These are phyloP conservation scores for Poecile atricapillus DNA, from an alignment of 2,113 vertebrate species.

Conservation along the genomic window DNA sequence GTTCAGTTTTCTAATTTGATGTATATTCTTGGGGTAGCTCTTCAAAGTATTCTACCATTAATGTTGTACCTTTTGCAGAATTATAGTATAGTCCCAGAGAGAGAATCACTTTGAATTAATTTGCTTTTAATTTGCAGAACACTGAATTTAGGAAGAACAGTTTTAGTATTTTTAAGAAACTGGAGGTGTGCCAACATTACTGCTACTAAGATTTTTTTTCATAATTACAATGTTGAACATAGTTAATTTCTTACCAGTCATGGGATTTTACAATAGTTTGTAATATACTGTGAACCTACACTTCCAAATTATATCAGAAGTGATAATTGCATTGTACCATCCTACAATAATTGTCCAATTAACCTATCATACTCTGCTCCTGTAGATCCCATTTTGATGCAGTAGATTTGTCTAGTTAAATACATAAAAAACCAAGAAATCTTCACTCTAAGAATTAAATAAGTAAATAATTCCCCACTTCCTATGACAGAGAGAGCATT, in stretches of 20 bases:
- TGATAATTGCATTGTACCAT: constrained; percentile 25
- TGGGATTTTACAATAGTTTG: constrained; percentile 5
- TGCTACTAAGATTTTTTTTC: not conserved
- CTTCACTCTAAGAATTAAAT: not conserved
- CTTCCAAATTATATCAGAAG: constrained; percentile 24
- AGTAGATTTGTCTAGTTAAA: not conserved
- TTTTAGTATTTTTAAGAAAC: not conserved
- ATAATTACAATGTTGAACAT: constrained; percentile 28
- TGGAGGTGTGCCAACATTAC: constrained; percentile 4
- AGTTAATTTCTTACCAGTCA: constrained; percentile 24
- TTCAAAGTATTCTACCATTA: not conserved
- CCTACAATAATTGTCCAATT: constrained; percentile 26
- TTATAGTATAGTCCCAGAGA: not conserved
- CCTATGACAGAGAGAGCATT: not conserved
- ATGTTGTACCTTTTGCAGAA: not conserved
- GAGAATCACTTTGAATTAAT: not conserved
- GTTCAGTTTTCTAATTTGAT: not conserved
- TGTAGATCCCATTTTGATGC: not conserved
- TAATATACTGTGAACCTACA: constrained; percentile 17
- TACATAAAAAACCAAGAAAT: not conserved
- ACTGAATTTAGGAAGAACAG: not conserved
- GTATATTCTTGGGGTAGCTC: not conserved
- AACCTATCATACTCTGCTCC: constrained; percentile 2
- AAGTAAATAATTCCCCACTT: not conserved
- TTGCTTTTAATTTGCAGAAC: not conserved